A percentile compares a stretch with the other conserved stretches of the same genome.
These are phyloP conservation scores for Alloplasta piceator DNA, from an alignment of 2,888 invertebrate genomes.

Conservation along the genomic window DNA sequence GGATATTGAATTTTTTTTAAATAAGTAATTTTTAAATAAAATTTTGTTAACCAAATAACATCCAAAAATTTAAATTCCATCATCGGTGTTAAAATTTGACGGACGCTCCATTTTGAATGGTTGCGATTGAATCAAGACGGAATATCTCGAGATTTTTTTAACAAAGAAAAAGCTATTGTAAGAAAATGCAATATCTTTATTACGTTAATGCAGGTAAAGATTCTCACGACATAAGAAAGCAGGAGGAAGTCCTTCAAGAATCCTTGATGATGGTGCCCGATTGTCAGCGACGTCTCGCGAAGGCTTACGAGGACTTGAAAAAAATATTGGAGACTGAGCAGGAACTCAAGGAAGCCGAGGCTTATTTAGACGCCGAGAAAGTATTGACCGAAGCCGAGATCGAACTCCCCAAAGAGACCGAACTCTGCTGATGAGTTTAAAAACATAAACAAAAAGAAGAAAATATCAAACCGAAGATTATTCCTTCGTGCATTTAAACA, in stretches of 20 bases:
- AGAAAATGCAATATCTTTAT: no score
- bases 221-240: conserved; percentile 91
- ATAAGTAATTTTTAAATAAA: no score
- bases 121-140: no score
- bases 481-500: conserved; percentile 48
- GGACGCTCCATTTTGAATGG: background rate
- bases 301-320: conserved; percentile 91
- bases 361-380: conserved; percentile 88
- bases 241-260: conserved; percentile 95
- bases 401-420: conserved; percentile 77
- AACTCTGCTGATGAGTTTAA: conserved; percentile 61
- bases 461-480: background rate
- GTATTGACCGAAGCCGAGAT: conserved; percentile 85
- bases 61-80: background rate
- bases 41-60: no score
- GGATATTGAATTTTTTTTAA: no score
- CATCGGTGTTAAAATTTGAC: conserved; percentile 26
- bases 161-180: background rate
- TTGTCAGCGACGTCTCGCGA: conserved; percentile 90
- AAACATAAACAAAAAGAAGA: conserved; percentile 26
- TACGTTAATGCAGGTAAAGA: conserved; percentile 86
- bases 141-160: conserved; percentile 7
- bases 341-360: conserved; percentile 90
- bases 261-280: conserved; percentile 97
- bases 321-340: conserved; percentile 89